Conservation (phyloP, 2,113 vertebrate genomes). For the Prunella fulvescens region DNA sequence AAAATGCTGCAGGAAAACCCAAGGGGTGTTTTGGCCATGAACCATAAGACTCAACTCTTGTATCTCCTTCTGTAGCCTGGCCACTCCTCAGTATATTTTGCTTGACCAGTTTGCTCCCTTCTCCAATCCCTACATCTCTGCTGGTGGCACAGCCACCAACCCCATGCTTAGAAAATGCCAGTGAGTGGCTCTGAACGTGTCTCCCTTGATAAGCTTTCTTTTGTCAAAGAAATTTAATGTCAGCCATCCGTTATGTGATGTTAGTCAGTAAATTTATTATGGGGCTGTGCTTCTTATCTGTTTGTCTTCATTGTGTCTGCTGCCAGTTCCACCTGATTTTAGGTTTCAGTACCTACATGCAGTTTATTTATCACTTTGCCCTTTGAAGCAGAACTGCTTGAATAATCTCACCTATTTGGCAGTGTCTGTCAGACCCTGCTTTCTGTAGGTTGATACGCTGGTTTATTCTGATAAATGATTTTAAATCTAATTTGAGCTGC, state of each 20-base stretch:
- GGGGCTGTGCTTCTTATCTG: not conserved
- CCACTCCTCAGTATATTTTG: not conserved
- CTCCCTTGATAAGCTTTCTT: not conserved
- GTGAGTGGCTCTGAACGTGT: fast-evolving
- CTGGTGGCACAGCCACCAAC: not conserved
- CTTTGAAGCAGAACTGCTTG: slow-evolving; percentile 19
- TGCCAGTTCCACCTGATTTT: not conserved
- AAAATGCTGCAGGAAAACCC: not conserved
- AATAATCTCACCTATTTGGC: slow-evolving; percentile 4
- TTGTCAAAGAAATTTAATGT: not conserved
- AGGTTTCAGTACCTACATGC: not conserved
- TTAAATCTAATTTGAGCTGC: slow-evolving; percentile 3
- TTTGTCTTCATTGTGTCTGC: slow-evolving; percentile 26
- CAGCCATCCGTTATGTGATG: not conserved
- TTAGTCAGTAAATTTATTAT: slow-evolving; percentile 4
- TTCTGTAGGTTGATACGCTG: not conserved
- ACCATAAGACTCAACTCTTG: not conserved
- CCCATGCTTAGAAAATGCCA: not conserved
- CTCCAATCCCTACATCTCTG: not conserved
- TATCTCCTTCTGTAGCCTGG: not conserved
- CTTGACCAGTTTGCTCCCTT: not conserved
- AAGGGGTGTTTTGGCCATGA: not conserved
- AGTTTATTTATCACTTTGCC: slow-evolving; percentile 19
- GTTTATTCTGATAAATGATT: slow-evolving; percentile 24
- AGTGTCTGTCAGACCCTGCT: not conserved